A percentile compares a stretch with the other conserved stretches of the same genome.
Evolutionary conservation across 2,113 vertebrate genomes (phyloP).

Genomic region (Crotalus helleri): DNA sequence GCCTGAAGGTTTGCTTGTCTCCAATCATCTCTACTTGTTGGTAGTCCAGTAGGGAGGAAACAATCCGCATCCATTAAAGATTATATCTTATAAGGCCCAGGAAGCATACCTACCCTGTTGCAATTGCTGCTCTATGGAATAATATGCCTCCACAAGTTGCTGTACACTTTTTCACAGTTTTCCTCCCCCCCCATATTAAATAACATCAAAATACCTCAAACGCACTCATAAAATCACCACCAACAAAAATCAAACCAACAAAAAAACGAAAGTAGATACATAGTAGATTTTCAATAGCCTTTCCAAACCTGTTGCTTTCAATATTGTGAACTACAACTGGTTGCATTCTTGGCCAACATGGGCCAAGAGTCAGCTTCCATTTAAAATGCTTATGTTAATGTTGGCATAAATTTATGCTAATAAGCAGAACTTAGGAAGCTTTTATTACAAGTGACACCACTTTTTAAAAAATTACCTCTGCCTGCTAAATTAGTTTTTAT

Average conservation of each 20-base stretch:
- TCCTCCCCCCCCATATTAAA: not conserved
- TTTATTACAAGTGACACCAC: not conserved
- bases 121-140: not conserved
- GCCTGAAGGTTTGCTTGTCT: not conserved
- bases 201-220: not conserved
- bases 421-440: not conserved
- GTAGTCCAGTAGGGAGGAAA: not conserved
- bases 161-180: not conserved
- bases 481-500: not conserved
- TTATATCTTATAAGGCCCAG: not conserved
- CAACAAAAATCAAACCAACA: not conserved
- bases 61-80: not conserved
- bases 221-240: not conserved
- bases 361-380: not conserved
- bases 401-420: not conserved
- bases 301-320: not conserved
- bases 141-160: not conserved
- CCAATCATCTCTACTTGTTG: not conserved
- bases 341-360: not conserved
- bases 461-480: not conserved
- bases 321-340: not conserved
- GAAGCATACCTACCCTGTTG: not conserved
- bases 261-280: not conserved
- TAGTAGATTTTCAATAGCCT: not conserved
- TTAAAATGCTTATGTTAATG: not conserved